A percentile compares a stretch with the other conserved stretches of the same genome.
These are phyloP conservation scores for Cyanoderma ruficeps DNA, from an alignment of 2,113 vertebrate species.

Conservation along the genomic window DNA sequence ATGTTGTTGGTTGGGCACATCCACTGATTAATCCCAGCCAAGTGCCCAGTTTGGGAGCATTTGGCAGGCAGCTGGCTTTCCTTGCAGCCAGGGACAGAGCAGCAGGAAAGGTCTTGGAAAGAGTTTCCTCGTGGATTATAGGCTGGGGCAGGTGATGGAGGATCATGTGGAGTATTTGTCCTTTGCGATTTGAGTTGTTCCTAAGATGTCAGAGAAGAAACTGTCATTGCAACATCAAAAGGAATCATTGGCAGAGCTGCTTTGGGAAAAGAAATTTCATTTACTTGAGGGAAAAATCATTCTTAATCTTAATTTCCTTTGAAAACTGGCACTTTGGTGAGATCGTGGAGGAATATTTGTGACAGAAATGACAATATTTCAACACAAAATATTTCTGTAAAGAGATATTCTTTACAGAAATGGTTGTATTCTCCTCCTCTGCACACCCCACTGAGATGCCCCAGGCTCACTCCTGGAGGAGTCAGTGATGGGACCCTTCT, in stretches of 20 bases:
- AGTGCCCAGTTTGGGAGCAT: not conserved
- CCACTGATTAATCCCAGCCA: not conserved
- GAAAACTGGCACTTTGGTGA: not conserved
- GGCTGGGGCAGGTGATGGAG: not conserved
- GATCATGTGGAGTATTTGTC: not conserved
- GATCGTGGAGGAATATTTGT: not conserved
- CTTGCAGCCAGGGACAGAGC: not conserved
- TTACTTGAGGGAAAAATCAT: not conserved
- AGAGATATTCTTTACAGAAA: not conserved
- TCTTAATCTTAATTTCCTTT: not conserved
- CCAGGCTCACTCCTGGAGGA: not conserved
- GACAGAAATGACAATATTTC: not conserved
- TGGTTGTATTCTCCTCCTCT: not conserved
- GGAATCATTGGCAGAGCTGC: not conserved
- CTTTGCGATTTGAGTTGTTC: not conserved
- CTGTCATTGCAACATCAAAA: not conserved
- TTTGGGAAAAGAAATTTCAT: not conserved
- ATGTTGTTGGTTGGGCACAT: not conserved
- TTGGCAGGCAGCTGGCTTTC: not conserved
- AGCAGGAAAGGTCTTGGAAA: not conserved
- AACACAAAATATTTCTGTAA: not conserved
- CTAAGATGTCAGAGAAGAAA: not conserved
- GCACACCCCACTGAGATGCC: rapidly evolving
- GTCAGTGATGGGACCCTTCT: not conserved
- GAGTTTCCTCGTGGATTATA: not conserved